A percentile compares a stretch with the other conserved stretches of the same genome.
phyloP scores from a whole-genome alignment of 1,140 invertebrate species.

The Cardiocondyla obscurior region DNA sequence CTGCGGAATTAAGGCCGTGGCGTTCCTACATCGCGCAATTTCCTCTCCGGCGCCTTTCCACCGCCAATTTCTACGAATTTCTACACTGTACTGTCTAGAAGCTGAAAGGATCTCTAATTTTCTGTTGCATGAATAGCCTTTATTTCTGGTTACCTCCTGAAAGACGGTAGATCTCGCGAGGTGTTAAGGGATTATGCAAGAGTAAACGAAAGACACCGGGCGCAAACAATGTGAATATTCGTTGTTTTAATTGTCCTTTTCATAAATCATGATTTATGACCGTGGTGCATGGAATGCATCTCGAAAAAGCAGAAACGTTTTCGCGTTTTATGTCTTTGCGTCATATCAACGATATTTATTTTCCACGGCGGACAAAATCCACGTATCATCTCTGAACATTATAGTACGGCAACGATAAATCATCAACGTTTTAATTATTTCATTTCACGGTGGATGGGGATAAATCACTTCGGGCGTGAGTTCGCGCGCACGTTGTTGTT shows the following conservation, averaged over 20 bases:
- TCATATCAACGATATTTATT: slow-evolving; percentile 37
- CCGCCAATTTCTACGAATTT: slow-evolving; percentile 11
- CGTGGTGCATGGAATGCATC: neutral
- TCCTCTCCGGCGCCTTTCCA: neutral
- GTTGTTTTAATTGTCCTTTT: slow-evolving; percentile 38
- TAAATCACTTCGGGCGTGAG: slow-evolving; percentile 30
- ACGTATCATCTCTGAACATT: slow-evolving; percentile 30
- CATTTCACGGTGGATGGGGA: slow-evolving; percentile 33
- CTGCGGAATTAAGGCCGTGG: neutral
- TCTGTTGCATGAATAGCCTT: neutral
- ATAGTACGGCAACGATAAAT: slow-evolving; percentile 25
- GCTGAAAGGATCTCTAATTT: slow-evolving; percentile 19
- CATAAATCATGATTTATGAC: slow-evolving; percentile 37
- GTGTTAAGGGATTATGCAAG: slow-evolving; percentile 35
- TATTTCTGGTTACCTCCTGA: slow-evolving; percentile 20
- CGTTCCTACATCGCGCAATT: slow-evolving; percentile 34
- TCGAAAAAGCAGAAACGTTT: slow-evolving; percentile 35
- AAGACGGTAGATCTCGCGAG: slow-evolving; percentile 1
- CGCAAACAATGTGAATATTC: slow-evolving; percentile 26
- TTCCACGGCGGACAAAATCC: slow-evolving; percentile 19
- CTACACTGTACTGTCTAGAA: neutral
- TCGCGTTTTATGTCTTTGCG: slow-evolving; percentile 1
- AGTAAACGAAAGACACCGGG: slow-evolving; percentile 37
- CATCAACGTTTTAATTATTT: slow-evolving; percentile 52
- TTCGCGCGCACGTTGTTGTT: slow-evolving; percentile 19